These are phyloP conservation scores for Drosophila siamana DNA, from an alignment of 2,888 invertebrate species.

Conservation along the genomic window DNA sequence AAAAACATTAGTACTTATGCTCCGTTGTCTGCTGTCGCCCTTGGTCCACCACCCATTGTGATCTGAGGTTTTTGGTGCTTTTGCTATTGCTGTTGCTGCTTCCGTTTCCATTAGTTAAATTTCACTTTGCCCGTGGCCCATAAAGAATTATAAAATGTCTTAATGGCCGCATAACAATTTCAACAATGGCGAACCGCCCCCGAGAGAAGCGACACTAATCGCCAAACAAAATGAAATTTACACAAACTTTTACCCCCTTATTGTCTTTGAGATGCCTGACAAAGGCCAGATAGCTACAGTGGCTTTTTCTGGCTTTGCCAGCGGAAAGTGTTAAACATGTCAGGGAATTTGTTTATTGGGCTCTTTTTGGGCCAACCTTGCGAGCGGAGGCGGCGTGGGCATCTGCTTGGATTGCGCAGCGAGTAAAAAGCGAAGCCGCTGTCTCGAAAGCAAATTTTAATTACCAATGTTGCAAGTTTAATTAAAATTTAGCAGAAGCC, in stretches of 20 bases:
- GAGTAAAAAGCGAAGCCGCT: slow-evolving; percentile 18
- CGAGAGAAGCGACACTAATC: slow-evolving; percentile 80
- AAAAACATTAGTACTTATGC: slow-evolving; percentile 1
- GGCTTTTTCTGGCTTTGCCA: slow-evolving; percentile 60
- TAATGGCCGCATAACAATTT: slow-evolving; percentile 78
- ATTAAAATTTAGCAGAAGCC: slow-evolving; percentile 73
- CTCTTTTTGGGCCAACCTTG: slow-evolving; percentile 42
- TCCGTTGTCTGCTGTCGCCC: not conserved
- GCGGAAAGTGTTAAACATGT: slow-evolving; percentile 83
- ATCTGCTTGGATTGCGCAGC: slow-evolving; percentile 58
- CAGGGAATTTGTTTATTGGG: slow-evolving; percentile 82
- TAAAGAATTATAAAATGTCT: slow-evolving; percentile 82
- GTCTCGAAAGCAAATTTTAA: slow-evolving; percentile 69
- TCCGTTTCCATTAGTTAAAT: slow-evolving; percentile 70
- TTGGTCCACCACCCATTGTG: slow-evolving; percentile 26
- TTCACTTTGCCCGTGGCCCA: slow-evolving; percentile 54
- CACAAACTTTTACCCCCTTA: slow-evolving; percentile 62
- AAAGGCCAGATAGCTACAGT: slow-evolving; percentile 71
- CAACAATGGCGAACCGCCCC: slow-evolving; percentile 66
- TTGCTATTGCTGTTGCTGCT: too few species aligned
- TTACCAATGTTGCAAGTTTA: slow-evolving; percentile 71
- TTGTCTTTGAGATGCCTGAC: slow-evolving; percentile 61
- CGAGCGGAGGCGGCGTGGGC: slow-evolving; percentile 34
- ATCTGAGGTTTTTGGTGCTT: not conserved
- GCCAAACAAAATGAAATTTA: slow-evolving; percentile 83